Evolutionary conservation across 2,113 vertebrate genomes (phyloP).

Genomic region (Rafetus swinhoei): DNA sequence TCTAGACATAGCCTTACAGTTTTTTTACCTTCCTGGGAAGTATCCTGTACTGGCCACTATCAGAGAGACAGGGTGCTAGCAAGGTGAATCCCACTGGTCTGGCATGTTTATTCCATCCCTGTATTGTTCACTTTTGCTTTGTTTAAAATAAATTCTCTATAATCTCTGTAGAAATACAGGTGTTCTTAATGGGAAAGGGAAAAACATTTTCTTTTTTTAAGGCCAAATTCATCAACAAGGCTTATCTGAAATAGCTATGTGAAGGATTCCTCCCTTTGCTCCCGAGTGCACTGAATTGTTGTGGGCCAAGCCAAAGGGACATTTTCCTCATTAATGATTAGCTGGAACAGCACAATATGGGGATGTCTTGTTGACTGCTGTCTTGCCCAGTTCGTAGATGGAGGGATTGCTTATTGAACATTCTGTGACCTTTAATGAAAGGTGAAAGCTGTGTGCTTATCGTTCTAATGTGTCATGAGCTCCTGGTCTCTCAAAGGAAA

Average conservation of each 20-base stretch:
- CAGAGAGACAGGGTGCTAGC: neutral
- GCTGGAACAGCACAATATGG: neutral
- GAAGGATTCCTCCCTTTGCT: neutral
- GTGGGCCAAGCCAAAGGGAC: neutral
- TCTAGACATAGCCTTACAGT: rapidly evolving
- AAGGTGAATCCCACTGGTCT: neutral
- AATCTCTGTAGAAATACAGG: rapidly evolving
- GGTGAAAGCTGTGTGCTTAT: slow-evolving; percentile 39
- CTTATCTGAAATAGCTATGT: neutral
- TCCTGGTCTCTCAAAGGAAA: slow-evolving; percentile 37
- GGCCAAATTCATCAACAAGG: neutral
- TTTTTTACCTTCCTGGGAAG: neutral
- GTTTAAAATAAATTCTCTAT: neutral
- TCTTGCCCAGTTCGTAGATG: slow-evolving; percentile 14
- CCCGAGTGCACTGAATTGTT: neutral
- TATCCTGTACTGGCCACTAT: neutral
- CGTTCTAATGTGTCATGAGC: slow-evolving; percentile 45
- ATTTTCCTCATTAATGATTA: slow-evolving; percentile 13
- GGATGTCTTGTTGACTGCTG: neutral
- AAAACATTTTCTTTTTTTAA: neutral
- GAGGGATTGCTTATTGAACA: slow-evolving; percentile 42
- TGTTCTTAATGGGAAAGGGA: neutral
- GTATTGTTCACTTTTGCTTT: neutral
- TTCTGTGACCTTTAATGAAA: slow-evolving; percentile 40
- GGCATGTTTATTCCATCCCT: neutral